A percentile compares a stretch with the other conserved stretches of the same genome.
Evolutionary conservation across 2,888 invertebrate species (phyloP).

Genomic region (Neoascia interrupta): DNA sequence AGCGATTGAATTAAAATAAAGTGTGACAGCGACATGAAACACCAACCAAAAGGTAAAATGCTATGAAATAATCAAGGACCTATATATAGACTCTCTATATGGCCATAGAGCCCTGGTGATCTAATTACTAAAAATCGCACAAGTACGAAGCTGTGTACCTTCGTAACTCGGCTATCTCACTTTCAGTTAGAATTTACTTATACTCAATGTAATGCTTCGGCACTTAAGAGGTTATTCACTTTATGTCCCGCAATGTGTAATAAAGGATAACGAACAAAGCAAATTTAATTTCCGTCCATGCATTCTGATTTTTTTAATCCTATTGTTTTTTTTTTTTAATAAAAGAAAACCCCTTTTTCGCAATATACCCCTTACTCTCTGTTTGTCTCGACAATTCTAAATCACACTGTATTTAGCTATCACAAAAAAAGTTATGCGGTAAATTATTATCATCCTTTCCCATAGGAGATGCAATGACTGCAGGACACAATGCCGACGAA

Average conservation of each 20-base stretch:
- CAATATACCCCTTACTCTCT: neutral
- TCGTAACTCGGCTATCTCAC: no score
- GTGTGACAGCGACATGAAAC: no score
- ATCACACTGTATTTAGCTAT: conserved; percentile 24
- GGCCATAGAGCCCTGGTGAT: no score
- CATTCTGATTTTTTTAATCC: conserved; percentile 36
- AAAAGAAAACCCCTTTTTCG: conserved; percentile 6
- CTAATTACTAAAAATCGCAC: no score
- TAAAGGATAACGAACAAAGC: conserved; percentile 31
- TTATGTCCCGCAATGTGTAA: conserved; percentile 26
- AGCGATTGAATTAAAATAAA: no score
- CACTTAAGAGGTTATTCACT: conserved; percentile 44
- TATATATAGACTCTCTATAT: no score
- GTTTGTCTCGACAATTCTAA: conserved; percentile 29
- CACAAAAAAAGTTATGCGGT: conserved; percentile 1
- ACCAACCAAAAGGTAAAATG: no score
- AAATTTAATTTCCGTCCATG: conserved; percentile 55
- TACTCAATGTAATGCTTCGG: no score
- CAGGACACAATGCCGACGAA: conserved; percentile 47
- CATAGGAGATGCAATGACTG: conserved; percentile 14
- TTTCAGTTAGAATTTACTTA: no score
- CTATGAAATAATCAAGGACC: no score
- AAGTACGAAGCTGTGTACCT: no score
- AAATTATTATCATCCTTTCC: neutral
- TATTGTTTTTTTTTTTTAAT: conserved; percentile 25